A percentile compares a stretch with the other conserved stretches of the same genome.
Evolutionary conservation across 2,888 invertebrate species (phyloP).

Genomic region (Tribolium freemani): DNA sequence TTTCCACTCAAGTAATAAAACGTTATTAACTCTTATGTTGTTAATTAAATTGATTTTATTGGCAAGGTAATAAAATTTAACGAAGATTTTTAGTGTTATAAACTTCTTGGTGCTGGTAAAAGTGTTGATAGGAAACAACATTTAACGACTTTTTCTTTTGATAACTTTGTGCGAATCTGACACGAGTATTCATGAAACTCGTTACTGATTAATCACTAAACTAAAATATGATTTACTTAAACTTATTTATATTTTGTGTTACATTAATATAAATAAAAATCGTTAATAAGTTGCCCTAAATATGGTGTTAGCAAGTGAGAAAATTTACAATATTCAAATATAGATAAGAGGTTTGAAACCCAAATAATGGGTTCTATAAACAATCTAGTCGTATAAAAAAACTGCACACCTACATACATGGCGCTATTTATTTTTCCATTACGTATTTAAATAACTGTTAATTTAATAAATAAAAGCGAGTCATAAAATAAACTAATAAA

Average conservation of each 20-base stretch:
- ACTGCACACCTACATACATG: slow-evolving; percentile 15
- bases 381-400: slow-evolving; percentile 18
- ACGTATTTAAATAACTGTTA: slow-evolving; percentile 42
- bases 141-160: not conserved
- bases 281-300: slow-evolving; percentile 12
- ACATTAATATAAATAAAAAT: slow-evolving; percentile 5
- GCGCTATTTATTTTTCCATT: slow-evolving; percentile 38
- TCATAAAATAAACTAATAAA: slow-evolving; percentile 36
- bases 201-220: not conserved
- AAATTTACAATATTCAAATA: slow-evolving; percentile 28
- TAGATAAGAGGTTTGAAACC: slow-evolving; percentile 24
- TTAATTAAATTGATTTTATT: not conserved
- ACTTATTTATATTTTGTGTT: not conserved
- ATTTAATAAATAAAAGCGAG: slow-evolving; percentile 33
- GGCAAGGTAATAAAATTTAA: not conserved
- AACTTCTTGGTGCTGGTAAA: not conserved
- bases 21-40: too few species aligned
- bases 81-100: not conserved
- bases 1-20: too few species aligned
- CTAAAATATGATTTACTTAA: not conserved
- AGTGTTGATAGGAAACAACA: not conserved
- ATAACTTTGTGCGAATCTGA: not conserved
- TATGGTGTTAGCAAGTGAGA: slow-evolving; percentile 4
- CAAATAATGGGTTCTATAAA: slow-evolving; percentile 18
- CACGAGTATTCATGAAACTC: not conserved